Evolutionary conservation across 2,113 vertebrate genomes (phyloP), one percentile per base, ranked within the genome.

Genomic region (Heterochromis multidens): DNA sequence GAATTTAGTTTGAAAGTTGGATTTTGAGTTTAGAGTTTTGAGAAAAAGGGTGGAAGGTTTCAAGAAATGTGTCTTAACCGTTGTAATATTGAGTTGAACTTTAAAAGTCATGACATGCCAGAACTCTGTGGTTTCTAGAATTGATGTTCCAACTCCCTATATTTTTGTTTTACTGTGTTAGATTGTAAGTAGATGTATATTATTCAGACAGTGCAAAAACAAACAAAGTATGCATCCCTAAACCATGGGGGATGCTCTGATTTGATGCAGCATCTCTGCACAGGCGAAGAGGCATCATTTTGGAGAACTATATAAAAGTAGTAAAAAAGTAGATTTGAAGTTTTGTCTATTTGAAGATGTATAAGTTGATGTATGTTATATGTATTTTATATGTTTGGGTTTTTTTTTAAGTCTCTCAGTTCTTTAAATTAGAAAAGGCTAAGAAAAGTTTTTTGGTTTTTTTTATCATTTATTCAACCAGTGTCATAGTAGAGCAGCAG

Each of bases 301-400:
- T 49, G 8, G 40, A 70, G 43, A 29, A 49, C 17, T 0, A 3
- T 25, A 12, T 27, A n/a, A n/a, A n/a, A n/a, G n/a, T n/a, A 4
- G 43, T 4, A 1, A 10, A 72, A 46, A 29, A 12, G 40, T 72
- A 19, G 25, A 72, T 72, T 72, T 52, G 25, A 72, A 29, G 25
- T 43, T 49, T 21, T 72, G 43, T 49, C 49, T 31, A 29, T 52
- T 27, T 49, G 17, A 72, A 72, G 67, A 74, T 13, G 43, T 72
- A 72, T 52, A 25, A 52, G 6, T 7, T 74, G 21, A 65, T 52
- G 6, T 7, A 3, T 52, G 16, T 7, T 52, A 4, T 21, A 16
- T 13, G 25, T 4, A 49, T 21, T 52, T 21, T 72, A 19, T 49
- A 49, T 72, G 3, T 17, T 33, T 46, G 13, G 12, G 16, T 46